phyloP scores from a whole-genome alignment of 1,140 invertebrate genomes.

The Papilio machaon region DNA sequence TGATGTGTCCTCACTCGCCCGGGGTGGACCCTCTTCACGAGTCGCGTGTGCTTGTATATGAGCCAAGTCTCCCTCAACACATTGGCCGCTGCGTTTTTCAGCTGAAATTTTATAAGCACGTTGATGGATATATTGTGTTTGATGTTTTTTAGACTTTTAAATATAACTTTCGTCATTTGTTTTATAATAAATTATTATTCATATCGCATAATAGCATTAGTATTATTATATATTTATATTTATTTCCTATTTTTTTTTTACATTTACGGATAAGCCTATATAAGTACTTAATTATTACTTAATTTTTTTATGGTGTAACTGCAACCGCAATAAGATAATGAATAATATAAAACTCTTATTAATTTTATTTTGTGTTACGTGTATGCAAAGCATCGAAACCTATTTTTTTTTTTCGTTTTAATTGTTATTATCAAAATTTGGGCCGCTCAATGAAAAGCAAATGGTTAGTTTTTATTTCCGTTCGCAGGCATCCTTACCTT shows the following conservation, averaged over 20 bases:
- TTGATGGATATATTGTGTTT: conserved; percentile 28
- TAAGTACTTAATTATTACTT: background rate
- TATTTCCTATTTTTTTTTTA: background rate
- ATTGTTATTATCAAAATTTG: background rate
- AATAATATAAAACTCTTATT: background rate
- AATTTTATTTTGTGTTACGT: background rate
- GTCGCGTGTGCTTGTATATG: conserved; percentile 99
- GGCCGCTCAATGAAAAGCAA: conserved; percentile 8
- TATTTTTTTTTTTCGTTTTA: background rate
- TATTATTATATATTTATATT: background rate
- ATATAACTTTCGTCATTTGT: background rate
- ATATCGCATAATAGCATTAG: conserved; percentile 3
- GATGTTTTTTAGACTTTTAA: background rate
- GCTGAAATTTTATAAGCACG: conserved; percentile 84
- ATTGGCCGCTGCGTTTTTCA: conserved; percentile 99
- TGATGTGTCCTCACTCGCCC: conserved; percentile 98
- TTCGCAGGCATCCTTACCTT: conserved; percentile 58
- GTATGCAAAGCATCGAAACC: background rate
- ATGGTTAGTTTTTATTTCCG: conserved; percentile 12
- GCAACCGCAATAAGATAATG: background rate
- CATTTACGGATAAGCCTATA: background rate
- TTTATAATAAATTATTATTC: background rate
- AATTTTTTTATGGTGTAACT: background rate
- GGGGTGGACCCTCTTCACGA: conserved; percentile 98
- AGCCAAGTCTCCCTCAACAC: conserved; percentile 99